Evolutionary conservation across 2,797 vertebrate species (phyloP).

Genomic region (Botia kubotai): DNA sequence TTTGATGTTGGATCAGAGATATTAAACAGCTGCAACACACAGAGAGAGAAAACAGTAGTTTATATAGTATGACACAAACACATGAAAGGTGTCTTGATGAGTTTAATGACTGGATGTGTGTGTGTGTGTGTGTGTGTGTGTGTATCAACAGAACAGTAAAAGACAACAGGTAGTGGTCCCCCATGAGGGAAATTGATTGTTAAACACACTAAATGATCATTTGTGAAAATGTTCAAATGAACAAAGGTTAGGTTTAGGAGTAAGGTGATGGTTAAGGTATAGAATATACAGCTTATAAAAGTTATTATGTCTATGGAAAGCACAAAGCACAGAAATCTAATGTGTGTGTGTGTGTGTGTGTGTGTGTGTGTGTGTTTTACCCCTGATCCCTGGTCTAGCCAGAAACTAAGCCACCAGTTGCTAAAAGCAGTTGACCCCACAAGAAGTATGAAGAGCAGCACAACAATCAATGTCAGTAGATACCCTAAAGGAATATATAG

Average conservation of each 20-base stretch:
- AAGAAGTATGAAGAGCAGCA: slow-evolving; percentile 73
- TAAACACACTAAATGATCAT: no score
- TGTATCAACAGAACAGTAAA: no score
- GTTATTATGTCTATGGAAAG: no score
- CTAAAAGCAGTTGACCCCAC: slow-evolving; percentile 77
- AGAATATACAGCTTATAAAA: no score
- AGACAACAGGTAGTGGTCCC: no score
- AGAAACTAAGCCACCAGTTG: slow-evolving; percentile 84
- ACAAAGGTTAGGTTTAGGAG: no score
- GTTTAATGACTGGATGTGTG: background rate
- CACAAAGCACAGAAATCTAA: no score
- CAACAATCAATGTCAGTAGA: slow-evolving; percentile 63
- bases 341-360: no score
- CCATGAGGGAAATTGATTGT: no score
- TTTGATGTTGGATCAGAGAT: slow-evolving; percentile 1
- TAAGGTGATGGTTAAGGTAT: no score
- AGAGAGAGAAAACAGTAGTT: background rate
- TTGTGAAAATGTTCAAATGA: no score
- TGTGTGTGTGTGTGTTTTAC: slow-evolving; percentile 66
- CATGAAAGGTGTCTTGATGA: background rate
- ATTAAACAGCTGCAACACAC: slow-evolving; percentile 14
- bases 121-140: slow-evolving; percentile 19
- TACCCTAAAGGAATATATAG: slow-evolving; percentile 74
- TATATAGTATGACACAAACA: background rate
- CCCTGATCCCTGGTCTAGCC: slow-evolving; percentile 78